A percentile compares a stretch with the other conserved stretches of the same genome.
These are phyloP conservation scores for Heliopora coerulea DNA, from an alignment of 92 coral and sea anemone genomes.

Conservation along the genomic window DNA sequence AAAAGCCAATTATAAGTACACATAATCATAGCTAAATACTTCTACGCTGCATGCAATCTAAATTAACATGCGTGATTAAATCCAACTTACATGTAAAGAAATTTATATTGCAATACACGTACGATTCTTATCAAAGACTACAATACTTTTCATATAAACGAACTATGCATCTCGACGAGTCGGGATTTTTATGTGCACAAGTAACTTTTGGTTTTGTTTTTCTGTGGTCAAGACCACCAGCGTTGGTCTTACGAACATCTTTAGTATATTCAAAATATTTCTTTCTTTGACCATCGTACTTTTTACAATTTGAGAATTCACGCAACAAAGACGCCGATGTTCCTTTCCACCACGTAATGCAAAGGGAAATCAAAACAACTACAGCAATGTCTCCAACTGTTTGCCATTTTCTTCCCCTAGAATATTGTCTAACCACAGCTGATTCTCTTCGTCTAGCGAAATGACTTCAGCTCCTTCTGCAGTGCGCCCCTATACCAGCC, in stretches of 20 bases:
- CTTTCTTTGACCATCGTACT: constrained; percentile 10
- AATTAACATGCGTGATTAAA: too few species aligned
- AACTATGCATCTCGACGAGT: constrained; percentile 23
- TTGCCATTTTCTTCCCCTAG: constrained; percentile 35
- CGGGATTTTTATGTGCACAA: constrained; percentile 38
- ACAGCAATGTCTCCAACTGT: constrained; percentile 29
- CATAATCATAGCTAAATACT: too few species aligned
- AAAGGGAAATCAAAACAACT: constrained; percentile 26
- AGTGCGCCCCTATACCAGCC: constrained; percentile 19
- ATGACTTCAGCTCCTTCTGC: constrained; percentile 5
- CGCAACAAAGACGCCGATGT: constrained; percentile 29
- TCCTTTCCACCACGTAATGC: constrained; percentile 43
- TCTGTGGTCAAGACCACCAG: constrained; percentile 34
- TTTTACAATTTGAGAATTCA: constrained; percentile 20
- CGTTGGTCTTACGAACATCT: constrained; percentile 33
- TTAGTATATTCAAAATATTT: constrained; percentile 25
- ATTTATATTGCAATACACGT: background rate
- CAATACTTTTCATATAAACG: constrained; percentile 32
- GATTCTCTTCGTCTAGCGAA: constrained; percentile 29
- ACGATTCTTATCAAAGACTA: background rate
- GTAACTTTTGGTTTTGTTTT: constrained; percentile 32
- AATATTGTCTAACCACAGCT: constrained; percentile 16
- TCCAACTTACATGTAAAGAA: too few species aligned
- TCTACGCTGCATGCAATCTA: too few species aligned
- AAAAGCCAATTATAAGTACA: too few species aligned